A percentile compares a stretch with the other conserved stretches of the same genome.
phyloP scores from a whole-genome alignment of 2,888 invertebrate genomes.

The Acronicta aceris region DNA sequence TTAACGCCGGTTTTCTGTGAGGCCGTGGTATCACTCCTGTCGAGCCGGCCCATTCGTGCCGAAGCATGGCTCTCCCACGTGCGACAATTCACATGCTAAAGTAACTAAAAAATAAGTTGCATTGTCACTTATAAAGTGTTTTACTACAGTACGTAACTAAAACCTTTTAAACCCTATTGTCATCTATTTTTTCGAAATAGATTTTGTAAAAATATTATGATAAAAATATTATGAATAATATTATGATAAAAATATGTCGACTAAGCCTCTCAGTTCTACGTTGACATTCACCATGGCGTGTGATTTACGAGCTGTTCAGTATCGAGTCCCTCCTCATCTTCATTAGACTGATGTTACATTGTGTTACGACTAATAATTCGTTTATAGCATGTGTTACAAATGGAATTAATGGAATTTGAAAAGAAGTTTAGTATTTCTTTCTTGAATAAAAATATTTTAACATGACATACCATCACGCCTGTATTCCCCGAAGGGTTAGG shows the following conservation, averaged over 20 bases:
- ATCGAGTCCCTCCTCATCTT: slow-evolving; percentile 46
- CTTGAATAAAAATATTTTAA: too few species aligned
- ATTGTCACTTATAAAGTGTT: too few species aligned
- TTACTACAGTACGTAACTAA: not conserved
- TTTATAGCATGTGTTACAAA: slow-evolving; percentile 4
- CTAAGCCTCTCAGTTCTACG: slow-evolving; percentile 10
- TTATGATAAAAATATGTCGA: slow-evolving; percentile 10
- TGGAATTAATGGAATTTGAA: too few species aligned
- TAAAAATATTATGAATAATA: slow-evolving; percentile 10
- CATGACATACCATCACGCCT: too few species aligned
- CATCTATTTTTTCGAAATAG: not conserved
- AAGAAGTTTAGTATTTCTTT: too few species aligned
- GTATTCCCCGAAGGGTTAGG: too few species aligned
- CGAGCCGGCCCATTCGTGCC: too few species aligned
- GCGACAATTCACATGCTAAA: too few species aligned
- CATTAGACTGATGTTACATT: slow-evolving; percentile 42
- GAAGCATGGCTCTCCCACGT: too few species aligned
- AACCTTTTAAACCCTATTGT: not conserved
- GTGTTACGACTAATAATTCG: slow-evolving; percentile 28
- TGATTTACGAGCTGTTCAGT: slow-evolving; percentile 50
- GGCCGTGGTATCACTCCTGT: too few species aligned
- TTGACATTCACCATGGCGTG: slow-evolving; percentile 30
- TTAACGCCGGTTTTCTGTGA: too few species aligned
- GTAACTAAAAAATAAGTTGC: too few species aligned
- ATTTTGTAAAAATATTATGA: slow-evolving; percentile 2